Percentiles rank a stretch among this genome's conserved stretches.
phyloP scores from a whole-genome alignment of 1,140 invertebrate genomes.

The Camponotus vicinus region DNA sequence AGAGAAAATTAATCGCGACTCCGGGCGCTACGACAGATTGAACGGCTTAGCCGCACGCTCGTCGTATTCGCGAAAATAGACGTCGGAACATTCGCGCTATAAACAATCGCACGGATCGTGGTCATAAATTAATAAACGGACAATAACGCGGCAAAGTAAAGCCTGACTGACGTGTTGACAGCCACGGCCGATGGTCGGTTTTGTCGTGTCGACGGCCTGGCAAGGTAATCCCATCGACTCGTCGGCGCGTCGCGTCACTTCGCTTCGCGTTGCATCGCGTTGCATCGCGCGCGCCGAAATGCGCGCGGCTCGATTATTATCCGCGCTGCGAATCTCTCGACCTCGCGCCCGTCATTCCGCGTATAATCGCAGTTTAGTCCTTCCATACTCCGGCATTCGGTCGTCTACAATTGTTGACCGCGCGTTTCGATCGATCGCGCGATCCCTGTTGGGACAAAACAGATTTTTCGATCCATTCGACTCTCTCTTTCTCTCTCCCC shows the following conservation, averaged over 20 bases:
- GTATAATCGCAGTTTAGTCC: conserved; percentile 61
- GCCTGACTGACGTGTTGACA: conserved; percentile 62
- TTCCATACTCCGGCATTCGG: conserved; percentile 42
- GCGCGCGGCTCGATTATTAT: conserved; percentile 57
- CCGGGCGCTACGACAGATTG: not conserved
- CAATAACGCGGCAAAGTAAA: conserved; percentile 63
- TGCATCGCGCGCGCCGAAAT: not conserved
- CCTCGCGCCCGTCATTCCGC: conserved; percentile 43
- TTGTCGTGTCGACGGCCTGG: conserved; percentile 56
- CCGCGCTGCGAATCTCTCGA: conserved; percentile 43
- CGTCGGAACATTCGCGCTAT: conserved; percentile 34
- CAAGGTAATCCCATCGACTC: conserved; percentile 59
- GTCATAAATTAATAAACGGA: conserved; percentile 69
- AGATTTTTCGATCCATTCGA: conserved; percentile 35
- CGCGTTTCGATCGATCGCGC: conserved; percentile 20
- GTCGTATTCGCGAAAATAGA: not conserved
- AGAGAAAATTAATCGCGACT: conserved; percentile 25
- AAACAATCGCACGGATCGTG: conserved; percentile 52
- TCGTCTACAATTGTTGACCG: conserved; percentile 17
- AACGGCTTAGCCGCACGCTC: not conserved
- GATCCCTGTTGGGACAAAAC: conserved; percentile 20
- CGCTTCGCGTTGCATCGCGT: conserved; percentile 2
- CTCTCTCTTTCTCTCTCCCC: too few relatives aligned
- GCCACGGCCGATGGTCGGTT: conserved; percentile 58
- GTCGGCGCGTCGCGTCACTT: conserved; percentile 28